phyloP scores from a whole-genome alignment of 2,888 invertebrate species.

The Oegoconia quadripuncta region DNA sequence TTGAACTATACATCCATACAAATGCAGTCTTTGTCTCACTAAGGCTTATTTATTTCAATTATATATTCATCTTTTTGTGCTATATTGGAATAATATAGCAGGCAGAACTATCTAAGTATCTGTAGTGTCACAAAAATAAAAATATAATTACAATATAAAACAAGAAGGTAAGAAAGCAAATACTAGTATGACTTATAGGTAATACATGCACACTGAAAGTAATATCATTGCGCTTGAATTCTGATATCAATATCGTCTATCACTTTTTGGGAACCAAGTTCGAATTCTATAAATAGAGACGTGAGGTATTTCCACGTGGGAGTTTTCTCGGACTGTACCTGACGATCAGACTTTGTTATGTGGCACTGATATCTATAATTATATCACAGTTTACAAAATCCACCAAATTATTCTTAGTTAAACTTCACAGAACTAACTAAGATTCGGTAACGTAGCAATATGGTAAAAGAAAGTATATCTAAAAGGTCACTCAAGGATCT shows the following conservation, averaged over 20 bases:
- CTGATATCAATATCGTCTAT: conserved; percentile 47
- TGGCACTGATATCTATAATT: conserved; percentile 57
- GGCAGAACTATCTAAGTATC: too few species aligned
- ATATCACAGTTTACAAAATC: conserved; percentile 57
- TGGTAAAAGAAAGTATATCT: conserved; percentile 70
- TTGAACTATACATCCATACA: too few species aligned
- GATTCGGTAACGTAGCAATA: conserved; percentile 57
- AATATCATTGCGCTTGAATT: conserved; percentile 32
- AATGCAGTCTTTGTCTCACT: too few species aligned
- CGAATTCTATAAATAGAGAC: conserved; percentile 72
- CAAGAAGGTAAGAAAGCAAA: too few species aligned
- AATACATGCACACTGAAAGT: conserved; percentile 8
- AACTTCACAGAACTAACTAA: conserved; percentile 40
- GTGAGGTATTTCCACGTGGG: conserved; percentile 77
- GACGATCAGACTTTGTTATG: conserved; percentile 54
- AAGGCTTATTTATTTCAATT: too few species aligned
- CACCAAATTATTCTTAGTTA: conserved; percentile 32
- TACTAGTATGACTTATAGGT: background rate
- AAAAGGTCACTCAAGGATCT: conserved; percentile 76
- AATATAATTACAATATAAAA: background rate
- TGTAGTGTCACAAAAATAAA: too few species aligned
- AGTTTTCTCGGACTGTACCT: conserved; percentile 65
- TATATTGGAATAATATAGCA: too few species aligned
- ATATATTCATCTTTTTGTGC: too few species aligned
- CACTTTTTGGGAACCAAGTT: conserved; percentile 64